These are phyloP conservation scores for Rhinichthys osculus DNA, from an alignment of 2,797 vertebrate species.

Conservation along the genomic window DNA sequence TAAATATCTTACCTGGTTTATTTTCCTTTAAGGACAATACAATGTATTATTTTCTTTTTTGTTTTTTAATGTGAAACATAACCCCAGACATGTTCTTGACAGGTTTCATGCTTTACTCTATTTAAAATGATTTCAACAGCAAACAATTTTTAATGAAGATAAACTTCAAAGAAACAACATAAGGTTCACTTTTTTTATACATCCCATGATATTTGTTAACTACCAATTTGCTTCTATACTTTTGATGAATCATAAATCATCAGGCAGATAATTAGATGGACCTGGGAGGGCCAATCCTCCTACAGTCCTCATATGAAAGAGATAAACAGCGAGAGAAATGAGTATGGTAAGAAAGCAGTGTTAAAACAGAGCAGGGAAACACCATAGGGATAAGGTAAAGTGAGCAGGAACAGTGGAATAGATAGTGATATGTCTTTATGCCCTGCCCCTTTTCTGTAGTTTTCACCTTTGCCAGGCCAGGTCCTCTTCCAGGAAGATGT, in stretches of 20 bases:
- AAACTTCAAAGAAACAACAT: background rate
- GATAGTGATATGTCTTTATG: conserved; percentile 11
- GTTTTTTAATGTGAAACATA: background rate
- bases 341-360: conserved; percentile 27
- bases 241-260: background rate
- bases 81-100: background rate
- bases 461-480: conserved; percentile 94
- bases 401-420: conserved; percentile 35
- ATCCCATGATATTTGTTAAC: background rate
- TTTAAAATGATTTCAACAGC: background rate
- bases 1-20: background rate
- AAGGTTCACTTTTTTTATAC: background rate
- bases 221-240: background rate
- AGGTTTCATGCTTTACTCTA: background rate
- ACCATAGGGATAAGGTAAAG: conserved; percentile 10
- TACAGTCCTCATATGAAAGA: background rate
- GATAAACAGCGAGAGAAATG: conserved; percentile 7
- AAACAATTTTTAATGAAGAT: background rate
- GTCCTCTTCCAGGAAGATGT: conserved; percentile 98
- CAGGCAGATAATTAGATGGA: conserved; percentile 2
- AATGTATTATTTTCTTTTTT: background rate
- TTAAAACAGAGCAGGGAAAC: conserved; percentile 30
- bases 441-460: background rate
- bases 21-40: background rate
- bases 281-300: background rate